Evolutionary conservation across 2,888 invertebrate species (phyloP).

Genomic region (Ashinkailepas kermadecensis): DNA sequence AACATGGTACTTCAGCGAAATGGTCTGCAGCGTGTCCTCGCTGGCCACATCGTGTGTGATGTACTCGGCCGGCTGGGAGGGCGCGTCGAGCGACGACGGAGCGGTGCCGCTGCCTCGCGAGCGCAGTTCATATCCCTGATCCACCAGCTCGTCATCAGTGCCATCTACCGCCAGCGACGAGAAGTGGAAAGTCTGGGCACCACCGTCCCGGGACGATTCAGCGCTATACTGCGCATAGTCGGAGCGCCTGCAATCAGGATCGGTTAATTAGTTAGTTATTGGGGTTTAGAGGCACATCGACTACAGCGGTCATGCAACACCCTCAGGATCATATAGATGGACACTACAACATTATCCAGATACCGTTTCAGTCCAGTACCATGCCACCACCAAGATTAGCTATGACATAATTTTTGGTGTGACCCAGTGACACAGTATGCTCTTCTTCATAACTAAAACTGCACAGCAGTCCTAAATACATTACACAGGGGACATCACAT

Average conservation of each 20-base stretch:
- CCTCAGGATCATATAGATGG: neutral
- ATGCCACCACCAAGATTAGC: no score
- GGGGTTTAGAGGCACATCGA: no score
- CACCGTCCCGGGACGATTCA: neutral
- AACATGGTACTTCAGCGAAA: neutral
- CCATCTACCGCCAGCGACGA: neutral
- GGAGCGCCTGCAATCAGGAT: neutral
- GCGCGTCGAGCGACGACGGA: neutral
- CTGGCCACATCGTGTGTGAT: neutral
- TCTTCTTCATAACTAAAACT: no score
- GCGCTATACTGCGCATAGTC: neutral
- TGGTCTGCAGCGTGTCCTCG: neutral
- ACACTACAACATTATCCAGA: neutral
- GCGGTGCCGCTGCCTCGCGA: neutral
- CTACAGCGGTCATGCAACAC: neutral
- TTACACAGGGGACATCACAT: no score
- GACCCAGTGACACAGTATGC: no score
- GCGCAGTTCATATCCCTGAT: neutral
- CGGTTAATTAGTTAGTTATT: neutral
- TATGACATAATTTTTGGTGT: no score
- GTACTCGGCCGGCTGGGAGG: neutral
- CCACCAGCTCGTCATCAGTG: neutral
- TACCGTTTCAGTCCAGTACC: no score
- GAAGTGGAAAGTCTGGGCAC: constrained; percentile 4
- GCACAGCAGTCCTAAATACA: no score